These are phyloP conservation scores for Centroberyx gerrardi DNA, from an alignment of 2,797 vertebrate species.

Conservation along the genomic window DNA sequence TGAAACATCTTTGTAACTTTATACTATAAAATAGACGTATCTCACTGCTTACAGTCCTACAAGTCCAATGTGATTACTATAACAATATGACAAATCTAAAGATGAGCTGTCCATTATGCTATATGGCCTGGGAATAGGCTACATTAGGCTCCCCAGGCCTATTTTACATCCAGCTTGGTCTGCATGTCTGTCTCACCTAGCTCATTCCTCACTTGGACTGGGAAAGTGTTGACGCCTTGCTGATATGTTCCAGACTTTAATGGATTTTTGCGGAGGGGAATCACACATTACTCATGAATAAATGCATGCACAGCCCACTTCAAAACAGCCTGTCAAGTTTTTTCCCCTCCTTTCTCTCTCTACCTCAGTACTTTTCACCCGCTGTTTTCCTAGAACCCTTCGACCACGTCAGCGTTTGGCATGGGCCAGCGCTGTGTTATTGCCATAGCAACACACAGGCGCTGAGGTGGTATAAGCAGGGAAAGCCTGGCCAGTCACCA, in stretches of 20 bases:
- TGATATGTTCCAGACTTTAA: conserved; percentile 28
- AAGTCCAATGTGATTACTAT: conserved; percentile 12
- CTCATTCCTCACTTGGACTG: conserved; percentile 9
- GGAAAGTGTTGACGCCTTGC: conserved; percentile 5
- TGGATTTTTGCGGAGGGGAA: background rate
- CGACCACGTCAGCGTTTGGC: conserved; percentile 34
- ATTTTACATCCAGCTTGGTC: background rate
- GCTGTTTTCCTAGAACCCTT: conserved; percentile 45
- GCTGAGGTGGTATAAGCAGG: conserved; percentile 35
- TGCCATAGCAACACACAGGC: conserved; percentile 58
- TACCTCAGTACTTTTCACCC: conserved; percentile 1
- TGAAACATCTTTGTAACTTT: background rate
- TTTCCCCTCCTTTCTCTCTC: background rate
- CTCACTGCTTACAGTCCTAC: too few species aligned
- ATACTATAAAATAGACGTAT: too few species aligned
- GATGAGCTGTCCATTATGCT: too few species aligned
- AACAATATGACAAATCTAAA: background rate
- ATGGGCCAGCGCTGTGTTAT: conserved; percentile 41
- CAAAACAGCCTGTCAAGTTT: conserved; percentile 14
- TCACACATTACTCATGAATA: conserved; percentile 27
- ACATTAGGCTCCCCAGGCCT: too few species aligned
- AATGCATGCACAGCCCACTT: conserved; percentile 8
- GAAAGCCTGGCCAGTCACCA: conserved; percentile 51
- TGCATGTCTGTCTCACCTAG: too few species aligned
- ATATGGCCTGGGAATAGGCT: too few species aligned